Conservation (phyloP, 2,797 vertebrate genomes). For the Taenioides sp. region DNA sequence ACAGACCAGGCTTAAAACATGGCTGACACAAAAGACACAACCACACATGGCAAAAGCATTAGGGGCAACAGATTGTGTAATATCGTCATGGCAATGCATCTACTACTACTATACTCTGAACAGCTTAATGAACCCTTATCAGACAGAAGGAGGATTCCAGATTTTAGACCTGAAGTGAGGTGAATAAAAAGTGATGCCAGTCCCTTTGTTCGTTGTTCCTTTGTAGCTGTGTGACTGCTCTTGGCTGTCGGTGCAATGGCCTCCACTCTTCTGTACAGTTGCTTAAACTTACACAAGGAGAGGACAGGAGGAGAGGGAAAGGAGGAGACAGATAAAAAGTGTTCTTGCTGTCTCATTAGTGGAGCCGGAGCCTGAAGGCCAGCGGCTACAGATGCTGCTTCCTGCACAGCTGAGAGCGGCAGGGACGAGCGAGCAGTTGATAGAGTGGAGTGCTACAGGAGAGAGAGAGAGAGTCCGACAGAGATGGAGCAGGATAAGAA, state of each 20-base stretch:
- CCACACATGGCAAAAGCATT: not conserved
- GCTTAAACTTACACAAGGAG: constrained; percentile 34
- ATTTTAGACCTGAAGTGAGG: constrained; percentile 13
- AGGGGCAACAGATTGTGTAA: not conserved
- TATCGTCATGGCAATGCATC: not conserved
- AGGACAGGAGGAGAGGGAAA: constrained; percentile 4
- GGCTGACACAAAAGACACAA: too few species aligned
- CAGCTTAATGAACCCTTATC: constrained; percentile 1
- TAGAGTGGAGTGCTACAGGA: constrained; percentile 9
- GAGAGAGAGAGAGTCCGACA: constrained; percentile 18
- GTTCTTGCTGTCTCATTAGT: constrained; percentile 68
- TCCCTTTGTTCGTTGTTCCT: constrained; percentile 24
- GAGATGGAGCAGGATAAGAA: constrained; percentile 25
- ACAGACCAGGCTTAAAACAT: too few species aligned
- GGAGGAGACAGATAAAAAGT: constrained; percentile 16
- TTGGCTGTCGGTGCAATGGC: constrained; percentile 20
- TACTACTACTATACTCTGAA: not conserved
- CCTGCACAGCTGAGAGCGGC: constrained; percentile 37
- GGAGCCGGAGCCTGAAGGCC: constrained; percentile 64
- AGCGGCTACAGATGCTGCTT: constrained; percentile 58
- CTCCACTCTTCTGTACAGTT: constrained; percentile 38
- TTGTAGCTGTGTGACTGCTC: constrained; percentile 19
- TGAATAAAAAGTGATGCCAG: constrained; percentile 45
- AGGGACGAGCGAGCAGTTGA: constrained; percentile 20
- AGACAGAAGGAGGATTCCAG: not conserved